Percentiles rank a stretch among this genome's conserved stretches.
Evolutionary conservation across 2,797 vertebrate species (phyloP).

Genomic region (Sarcophilus harrisii): DNA sequence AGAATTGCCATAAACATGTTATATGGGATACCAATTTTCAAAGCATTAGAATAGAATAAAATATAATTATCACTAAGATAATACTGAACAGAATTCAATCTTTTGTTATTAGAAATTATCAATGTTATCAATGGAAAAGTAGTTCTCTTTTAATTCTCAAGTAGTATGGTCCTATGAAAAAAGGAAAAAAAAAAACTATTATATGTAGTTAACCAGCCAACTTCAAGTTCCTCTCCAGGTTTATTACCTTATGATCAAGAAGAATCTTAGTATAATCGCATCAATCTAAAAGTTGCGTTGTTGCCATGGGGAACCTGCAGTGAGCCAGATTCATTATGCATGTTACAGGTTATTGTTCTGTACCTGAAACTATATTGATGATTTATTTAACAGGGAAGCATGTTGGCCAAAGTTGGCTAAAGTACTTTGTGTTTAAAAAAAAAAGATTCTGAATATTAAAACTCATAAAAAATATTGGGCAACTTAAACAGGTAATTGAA

Average conservation of each 20-base stretch:
- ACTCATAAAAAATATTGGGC: background rate
- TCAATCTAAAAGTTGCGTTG: background rate
- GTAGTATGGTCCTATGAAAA: background rate
- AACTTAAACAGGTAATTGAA: slow-evolving; percentile 13
- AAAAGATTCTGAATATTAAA: background rate
- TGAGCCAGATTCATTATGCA: background rate
- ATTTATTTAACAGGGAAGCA: background rate
- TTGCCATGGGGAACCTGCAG: background rate
- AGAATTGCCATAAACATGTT: slow-evolving; percentile 1
- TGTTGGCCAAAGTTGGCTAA: background rate
- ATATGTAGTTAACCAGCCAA: background rate
- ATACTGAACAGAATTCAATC: slow-evolving; percentile 13
- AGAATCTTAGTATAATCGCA: background rate
- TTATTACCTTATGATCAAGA: background rate
- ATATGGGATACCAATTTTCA: slow-evolving; percentile 18
- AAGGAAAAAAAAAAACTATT: background rate
- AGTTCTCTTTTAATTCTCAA: background rate
- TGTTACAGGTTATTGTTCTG: background rate
- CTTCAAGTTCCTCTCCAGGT: background rate
- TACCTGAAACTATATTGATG: background rate
- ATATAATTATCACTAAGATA: background rate
- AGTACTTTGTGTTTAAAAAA: background rate
- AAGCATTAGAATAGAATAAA: slow-evolving; percentile 34
- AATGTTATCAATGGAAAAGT: background rate
- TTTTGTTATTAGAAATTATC: background rate